Percentiles rank a stretch among this genome's conserved stretches.
Evolutionary conservation across 1,140 invertebrate genomes (phyloP).

Genomic region (Planococcus citri): DNA sequence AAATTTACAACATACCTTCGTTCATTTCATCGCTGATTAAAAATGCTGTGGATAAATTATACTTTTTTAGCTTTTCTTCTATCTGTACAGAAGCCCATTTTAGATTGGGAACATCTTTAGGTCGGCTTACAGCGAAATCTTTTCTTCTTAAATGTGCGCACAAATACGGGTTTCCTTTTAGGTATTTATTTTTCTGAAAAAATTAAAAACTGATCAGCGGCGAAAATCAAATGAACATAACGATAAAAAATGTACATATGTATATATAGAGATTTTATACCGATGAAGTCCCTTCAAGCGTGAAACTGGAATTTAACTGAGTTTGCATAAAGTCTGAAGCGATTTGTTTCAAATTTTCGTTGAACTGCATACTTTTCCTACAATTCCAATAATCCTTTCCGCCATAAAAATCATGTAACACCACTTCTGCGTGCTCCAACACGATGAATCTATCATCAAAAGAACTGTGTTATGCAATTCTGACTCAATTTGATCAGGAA

Average conservation of each 20-base stretch:
- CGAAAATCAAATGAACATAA: too few relatives aligned
- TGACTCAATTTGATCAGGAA: too few relatives aligned
- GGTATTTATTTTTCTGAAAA: not conserved
- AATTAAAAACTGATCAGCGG: too few relatives aligned
- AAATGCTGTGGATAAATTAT: slow-evolving; percentile 54
- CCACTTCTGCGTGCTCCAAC: slow-evolving; percentile 76
- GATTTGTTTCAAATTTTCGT: slow-evolving; percentile 49
- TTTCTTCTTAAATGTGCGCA: slow-evolving; percentile 67
- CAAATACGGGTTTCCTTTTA: slow-evolving; percentile 63
- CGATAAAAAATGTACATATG: too few relatives aligned
- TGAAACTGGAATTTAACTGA: slow-evolving; percentile 36
- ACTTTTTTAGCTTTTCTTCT: slow-evolving; percentile 41
- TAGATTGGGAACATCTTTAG: slow-evolving; percentile 56
- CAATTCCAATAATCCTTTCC: slow-evolving; percentile 69
- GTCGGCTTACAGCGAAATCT: slow-evolving; percentile 62
- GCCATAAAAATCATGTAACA: slow-evolving; percentile 78
- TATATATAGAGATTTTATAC: too few relatives aligned
- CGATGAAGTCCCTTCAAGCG: too few relatives aligned
- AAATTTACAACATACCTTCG: slow-evolving; percentile 32
- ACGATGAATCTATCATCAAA: slow-evolving; percentile 49
- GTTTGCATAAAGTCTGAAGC: slow-evolving; percentile 55
- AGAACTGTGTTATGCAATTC: too few relatives aligned
- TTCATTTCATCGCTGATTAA: slow-evolving; percentile 65
- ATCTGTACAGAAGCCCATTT: slow-evolving; percentile 58
- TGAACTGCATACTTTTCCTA: slow-evolving; percentile 83